Percentiles rank a stretch among this genome's conserved stretches.
Evolutionary conservation across 2,113 vertebrate genomes (phyloP).

Genomic region (Pluvianellus socialis): DNA sequence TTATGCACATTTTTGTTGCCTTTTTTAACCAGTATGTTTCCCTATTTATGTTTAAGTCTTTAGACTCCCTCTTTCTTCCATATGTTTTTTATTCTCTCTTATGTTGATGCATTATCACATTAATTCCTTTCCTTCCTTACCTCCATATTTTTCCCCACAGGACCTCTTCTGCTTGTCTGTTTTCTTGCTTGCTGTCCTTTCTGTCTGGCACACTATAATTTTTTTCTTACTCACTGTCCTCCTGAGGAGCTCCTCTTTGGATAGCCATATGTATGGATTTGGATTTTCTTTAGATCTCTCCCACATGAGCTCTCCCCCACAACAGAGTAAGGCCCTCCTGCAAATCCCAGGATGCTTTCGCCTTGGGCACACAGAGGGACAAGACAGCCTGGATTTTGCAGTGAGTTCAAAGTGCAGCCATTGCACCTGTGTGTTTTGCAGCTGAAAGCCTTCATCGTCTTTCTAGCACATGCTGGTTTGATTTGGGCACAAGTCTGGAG

Average conservation of each 20-base stretch:
- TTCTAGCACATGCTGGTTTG: background rate
- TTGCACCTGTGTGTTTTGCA: background rate
- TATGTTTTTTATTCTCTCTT: background rate
- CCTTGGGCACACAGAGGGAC: background rate
- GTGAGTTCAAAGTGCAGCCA: background rate
- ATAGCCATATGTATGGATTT: background rate
- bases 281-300: background rate
- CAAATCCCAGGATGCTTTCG: background rate
- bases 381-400: background rate
- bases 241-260: background rate
- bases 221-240: background rate
- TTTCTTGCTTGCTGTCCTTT: slow-evolving; percentile 1
- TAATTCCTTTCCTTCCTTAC: slow-evolving; percentile 31
- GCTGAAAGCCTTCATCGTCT: background rate
- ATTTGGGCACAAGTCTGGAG: background rate
- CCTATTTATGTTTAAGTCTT: background rate
- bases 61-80: background rate
- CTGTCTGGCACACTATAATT: background rate
- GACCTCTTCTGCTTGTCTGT: background rate
- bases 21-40: background rate
- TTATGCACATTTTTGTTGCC: background rate
- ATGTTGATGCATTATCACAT: background rate
- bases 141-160: background rate
- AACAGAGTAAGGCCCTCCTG: background rate
- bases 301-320: background rate